Evolutionary conservation across 2,888 invertebrate species (phyloP), one percentile per base, ranked within the genome.

Genomic region (Anthophora plumipes): DNA sequence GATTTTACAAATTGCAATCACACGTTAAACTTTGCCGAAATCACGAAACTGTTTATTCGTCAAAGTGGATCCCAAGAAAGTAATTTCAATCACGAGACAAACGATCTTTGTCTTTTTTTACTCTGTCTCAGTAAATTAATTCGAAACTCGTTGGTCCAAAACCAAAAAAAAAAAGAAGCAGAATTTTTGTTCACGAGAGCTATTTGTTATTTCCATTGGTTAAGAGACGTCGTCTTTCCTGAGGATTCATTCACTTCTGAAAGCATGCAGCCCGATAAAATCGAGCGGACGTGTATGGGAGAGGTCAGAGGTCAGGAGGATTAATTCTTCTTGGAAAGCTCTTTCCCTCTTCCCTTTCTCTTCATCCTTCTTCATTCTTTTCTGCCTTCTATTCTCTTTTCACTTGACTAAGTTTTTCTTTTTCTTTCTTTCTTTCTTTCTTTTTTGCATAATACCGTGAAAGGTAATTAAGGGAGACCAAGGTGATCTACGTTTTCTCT

Each of bases 391-490:
- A 46, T 78, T 73, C 57, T 61, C 70, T 54, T 20, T 59, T 25
- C 25, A 20, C 9, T 14, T 1, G 46, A 11, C 22, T 4, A 14
- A 17, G 17, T 25, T 20, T 48, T 12, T 55, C 48, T 73, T 70
- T 73, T 67, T 63, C n/a, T 48, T 12, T 55, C 48, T n/a, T n/a
- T n/a, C n/a, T n/a, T n/a, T n/a, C n/a, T n/a, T n/a, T n/a, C n/a
- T 73, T 70, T 73, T 67, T 63, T 46, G 48, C 73, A 66, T 70
- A 72, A 79, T 82, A 70, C 67, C 79, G 52, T 70, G 52, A 50
- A 70, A 82, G 76, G 75, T 70, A 82, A 79, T 71, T 82, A 82
- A 73, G 70, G 67, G 63, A 80, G 57, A 50, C 61, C 73, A 57
- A 64, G 67, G 46, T 61, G 82, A 80, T 73, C 52, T 67, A 73